These are phyloP conservation scores for Syngnathus floridae DNA, from an alignment of 2,113 vertebrate species.

Conservation along the genomic window DNA sequence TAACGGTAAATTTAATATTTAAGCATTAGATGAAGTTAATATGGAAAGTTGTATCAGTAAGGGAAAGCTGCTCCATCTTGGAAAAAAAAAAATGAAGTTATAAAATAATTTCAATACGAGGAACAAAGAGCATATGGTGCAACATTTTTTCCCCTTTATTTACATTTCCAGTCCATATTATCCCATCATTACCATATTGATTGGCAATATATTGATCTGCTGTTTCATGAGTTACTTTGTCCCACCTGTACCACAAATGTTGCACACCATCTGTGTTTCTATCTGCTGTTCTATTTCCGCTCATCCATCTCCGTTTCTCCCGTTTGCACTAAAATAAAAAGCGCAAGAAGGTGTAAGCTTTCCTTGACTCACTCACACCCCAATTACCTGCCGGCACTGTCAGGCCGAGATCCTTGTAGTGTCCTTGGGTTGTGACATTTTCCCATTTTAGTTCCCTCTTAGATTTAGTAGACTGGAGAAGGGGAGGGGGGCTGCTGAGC, in stretches of 20 bases:
- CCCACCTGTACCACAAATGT: no score
- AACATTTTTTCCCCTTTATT: no score
- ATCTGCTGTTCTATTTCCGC: background rate
- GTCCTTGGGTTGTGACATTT: slow-evolving; percentile 73
- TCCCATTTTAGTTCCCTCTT: slow-evolving; percentile 54
- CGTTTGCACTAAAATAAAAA: slow-evolving; percentile 16
- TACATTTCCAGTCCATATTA: no score
- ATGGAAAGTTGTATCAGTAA: background rate
- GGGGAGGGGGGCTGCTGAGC: slow-evolving; percentile 52
- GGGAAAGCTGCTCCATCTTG: background rate
- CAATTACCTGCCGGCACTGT: slow-evolving; percentile 57
- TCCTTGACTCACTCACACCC: slow-evolving; percentile 52
- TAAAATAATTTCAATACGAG: background rate
- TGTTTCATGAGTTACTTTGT: no score
- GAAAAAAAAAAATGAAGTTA: background rate
- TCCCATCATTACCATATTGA: no score
- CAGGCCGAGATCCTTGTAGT: slow-evolving; percentile 51
- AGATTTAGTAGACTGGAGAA: slow-evolving; percentile 69
- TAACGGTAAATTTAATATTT: background rate
- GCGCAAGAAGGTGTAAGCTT: slow-evolving; percentile 29
- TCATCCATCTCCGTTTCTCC: background rate
- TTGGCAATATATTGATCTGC: no score
- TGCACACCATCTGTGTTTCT: background rate
- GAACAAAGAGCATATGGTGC: background rate
- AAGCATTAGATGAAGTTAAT: background rate